Conservation (phyloP, 1,140 invertebrate genomes). For the Drosophila eugracilis region DNA sequence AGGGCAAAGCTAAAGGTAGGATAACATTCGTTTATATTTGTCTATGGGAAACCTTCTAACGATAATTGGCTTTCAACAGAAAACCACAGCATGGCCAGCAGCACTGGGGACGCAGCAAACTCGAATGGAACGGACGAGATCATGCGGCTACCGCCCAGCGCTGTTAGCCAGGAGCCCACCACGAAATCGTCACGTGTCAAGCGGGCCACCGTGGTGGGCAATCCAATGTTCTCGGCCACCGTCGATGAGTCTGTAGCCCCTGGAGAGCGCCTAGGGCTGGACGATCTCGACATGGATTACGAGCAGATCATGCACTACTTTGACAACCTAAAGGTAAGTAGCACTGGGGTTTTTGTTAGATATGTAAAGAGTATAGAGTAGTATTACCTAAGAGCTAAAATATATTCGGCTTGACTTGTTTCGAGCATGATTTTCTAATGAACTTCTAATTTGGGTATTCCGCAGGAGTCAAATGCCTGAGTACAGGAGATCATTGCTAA, state of each 20-base stretch:
- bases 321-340: conserved; percentile 95
- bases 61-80: not conserved
- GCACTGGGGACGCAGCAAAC: conserved; percentile 67
- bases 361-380: no score
- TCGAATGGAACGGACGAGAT: conserved; percentile 73
- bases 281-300: conserved; percentile 97
- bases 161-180: conserved; percentile 85
- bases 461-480: conserved; percentile 90
- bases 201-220: conserved; percentile 93
- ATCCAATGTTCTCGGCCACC: conserved; percentile 91
- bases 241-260: conserved; percentile 84
- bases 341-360: no score
- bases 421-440: no score
- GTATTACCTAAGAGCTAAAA: no score
- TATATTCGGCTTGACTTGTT: no score
- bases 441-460: not conserved
- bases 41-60: not conserved
- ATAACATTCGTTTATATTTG: no score
- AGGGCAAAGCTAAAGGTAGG: conserved; percentile 41
- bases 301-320: conserved; percentile 99
- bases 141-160: conserved; percentile 64
- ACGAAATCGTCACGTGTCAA: conserved; percentile 86
- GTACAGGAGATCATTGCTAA: conserved; percentile 92
- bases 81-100: conserved; percentile 69
- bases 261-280: conserved; percentile 88